Conservation (phyloP, 1,140 invertebrate genomes). For the Bursaphelenchus mucronatus region DNA sequence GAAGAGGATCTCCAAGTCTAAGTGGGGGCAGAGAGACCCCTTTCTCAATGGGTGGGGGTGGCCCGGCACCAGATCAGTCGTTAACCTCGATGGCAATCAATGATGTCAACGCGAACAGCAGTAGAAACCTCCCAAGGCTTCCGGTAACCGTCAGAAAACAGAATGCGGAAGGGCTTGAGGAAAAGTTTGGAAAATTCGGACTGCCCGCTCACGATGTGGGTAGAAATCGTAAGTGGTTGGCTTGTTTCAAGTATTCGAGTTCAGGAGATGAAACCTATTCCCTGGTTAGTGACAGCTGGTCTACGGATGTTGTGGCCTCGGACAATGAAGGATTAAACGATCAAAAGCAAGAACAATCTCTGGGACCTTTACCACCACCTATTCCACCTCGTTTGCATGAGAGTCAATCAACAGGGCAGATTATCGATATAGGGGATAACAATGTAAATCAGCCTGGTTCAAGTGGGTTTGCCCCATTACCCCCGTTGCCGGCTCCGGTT, state of each 20-base stretch:
- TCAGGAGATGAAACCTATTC: slow-evolving; percentile 59
- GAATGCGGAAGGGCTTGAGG: slow-evolving; percentile 77
- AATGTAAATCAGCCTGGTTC: background rate
- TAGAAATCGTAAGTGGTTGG: slow-evolving; percentile 34
- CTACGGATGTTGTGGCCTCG: slow-evolving; percentile 87
- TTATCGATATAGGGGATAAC: background rate
- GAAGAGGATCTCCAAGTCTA: slow-evolving; percentile 74
- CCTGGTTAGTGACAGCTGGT: slow-evolving; percentile 78
- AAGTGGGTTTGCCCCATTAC: background rate
- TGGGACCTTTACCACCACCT: background rate
- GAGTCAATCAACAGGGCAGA: slow-evolving; percentile 13
- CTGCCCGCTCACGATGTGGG: slow-evolving; percentile 65
- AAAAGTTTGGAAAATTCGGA: slow-evolving; percentile 98
- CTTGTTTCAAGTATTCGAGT: slow-evolving; percentile 13
- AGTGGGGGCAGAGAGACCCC: slow-evolving; percentile 72
- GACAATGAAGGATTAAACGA: slow-evolving; percentile 72
- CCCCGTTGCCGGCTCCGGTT: background rate
- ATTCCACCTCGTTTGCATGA: slow-evolving; percentile 8
- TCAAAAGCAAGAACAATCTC: background rate
- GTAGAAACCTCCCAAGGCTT: slow-evolving; percentile 62
- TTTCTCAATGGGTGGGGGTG: slow-evolving; percentile 67
- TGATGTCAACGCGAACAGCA: slow-evolving; percentile 29
- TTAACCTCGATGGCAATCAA: slow-evolving; percentile 35
- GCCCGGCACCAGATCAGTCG: slow-evolving; percentile 22
- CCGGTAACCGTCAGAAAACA: slow-evolving; percentile 69